Evolutionary conservation across 2,113 vertebrate species (phyloP), one percentile per base, ranked within the genome.

Genomic region (Pangasianodon hypophthalmus): DNA sequence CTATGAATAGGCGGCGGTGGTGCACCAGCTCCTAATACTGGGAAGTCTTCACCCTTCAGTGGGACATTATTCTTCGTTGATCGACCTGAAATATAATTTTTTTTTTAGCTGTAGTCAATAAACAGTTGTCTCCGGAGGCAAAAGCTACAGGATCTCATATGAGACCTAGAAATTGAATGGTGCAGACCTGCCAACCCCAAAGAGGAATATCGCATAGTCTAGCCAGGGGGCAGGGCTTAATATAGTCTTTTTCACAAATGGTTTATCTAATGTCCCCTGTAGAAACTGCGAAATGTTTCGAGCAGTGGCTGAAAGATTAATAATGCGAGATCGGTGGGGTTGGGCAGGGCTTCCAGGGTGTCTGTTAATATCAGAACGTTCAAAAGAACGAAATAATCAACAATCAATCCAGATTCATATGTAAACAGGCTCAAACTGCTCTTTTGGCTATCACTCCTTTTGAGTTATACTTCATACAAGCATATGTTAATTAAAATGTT

Each of bases 41-140:
- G 96, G 3, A 97, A 97, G 92, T 98, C 95, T 0, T 97, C 97
- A 48, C 95, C 96, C 88, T 92, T 95, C 16, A 96, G 21, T 0
- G 87, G 94, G 89, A 95, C 95, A 0, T 95, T 95, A 69, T 94
- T 93, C 21, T 94, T 95, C 92, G 95, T 91, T 50, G 95, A 93
- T 92, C 90, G 92, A 85, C 91, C 88, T 87, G 90, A 71, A 89
- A 92, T n/a, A 87, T 16, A 2, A 1, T 29, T 26, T 5, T 52
- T 29, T 50, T 52, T 54, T 29, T 0, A 54, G 5, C 1, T 18
- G 29, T 52, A 48, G 13, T 81, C 4, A 3, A 81, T 81, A 54
- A 19, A 18, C 26, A 8, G 26, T n/a, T 19, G 14, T 32, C 14
- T 52, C 79, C 16, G 46, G 10, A 14, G 46, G 1, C 75, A 29